These are phyloP conservation scores for Chionoecetes opilio DNA, from an alignment of 1,140 invertebrate species.

Conservation along the genomic window DNA sequence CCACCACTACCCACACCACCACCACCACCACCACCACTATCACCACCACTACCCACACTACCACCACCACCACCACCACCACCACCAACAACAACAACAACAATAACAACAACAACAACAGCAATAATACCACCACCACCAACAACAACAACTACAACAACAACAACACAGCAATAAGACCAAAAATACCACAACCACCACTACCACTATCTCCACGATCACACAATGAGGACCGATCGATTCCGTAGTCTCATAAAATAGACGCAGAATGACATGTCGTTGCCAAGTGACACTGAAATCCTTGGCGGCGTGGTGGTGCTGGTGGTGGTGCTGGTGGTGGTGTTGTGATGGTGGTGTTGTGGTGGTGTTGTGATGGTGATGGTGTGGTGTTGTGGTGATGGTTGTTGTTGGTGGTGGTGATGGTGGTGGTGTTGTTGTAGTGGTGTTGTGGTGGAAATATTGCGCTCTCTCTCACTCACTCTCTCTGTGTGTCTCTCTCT, in stretches of 20 bases:
- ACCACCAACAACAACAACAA: no score
- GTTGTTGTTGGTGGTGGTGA: not conserved
- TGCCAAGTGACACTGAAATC: not conserved
- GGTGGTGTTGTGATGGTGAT: not conserved
- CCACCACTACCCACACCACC: no score
- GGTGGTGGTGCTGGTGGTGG: not conserved
- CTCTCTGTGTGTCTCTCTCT: slow-evolving; percentile 48
- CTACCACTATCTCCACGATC: no score
- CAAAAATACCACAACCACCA: not conserved
- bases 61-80: no score
- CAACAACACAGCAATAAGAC: not conserved
- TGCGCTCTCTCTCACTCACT: slow-evolving; percentile 44
- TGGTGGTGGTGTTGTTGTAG: not conserved
- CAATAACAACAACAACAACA: no score
- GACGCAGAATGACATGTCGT: not conserved
- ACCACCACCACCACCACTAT: no score
- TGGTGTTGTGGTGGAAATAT: not conserved
- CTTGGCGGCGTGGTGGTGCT: not conserved
- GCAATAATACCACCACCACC: no score
- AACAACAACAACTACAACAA: not conserved
- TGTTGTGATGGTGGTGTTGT: not conserved
- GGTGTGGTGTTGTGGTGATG: not conserved
- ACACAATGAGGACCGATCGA: not conserved
- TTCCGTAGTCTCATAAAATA: not conserved
- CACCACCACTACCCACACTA: no score